Evolutionary conservation across 2,888 invertebrate genomes (phyloP).

Genomic region (Meloe dianella): DNA sequence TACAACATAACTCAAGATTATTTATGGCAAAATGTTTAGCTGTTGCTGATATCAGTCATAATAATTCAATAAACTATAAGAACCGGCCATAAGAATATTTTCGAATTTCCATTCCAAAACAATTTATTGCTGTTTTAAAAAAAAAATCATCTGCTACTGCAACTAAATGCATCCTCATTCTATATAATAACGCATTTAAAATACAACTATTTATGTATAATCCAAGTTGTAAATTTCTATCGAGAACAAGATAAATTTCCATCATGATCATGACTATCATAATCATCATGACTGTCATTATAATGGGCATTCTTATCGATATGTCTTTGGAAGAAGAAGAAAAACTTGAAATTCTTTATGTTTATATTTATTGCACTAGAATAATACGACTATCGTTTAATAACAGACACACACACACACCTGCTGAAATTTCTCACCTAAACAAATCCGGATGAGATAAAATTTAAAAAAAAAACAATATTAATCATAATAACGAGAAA

Average conservation of each 20-base stretch:
- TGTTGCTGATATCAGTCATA: not conserved
- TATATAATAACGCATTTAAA: not conserved
- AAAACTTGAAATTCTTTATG: not conserved
- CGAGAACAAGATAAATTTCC: not conserved
- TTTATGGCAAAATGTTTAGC: not conserved
- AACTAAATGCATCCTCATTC: not conserved
- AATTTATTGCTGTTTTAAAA: too few species aligned
- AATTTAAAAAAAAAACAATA: not conserved
- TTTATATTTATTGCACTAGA: constrained; percentile 6
- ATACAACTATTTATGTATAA: not conserved
- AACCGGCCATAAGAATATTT: not conserved
- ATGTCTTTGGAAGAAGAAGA: not conserved
- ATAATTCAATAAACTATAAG: not conserved
- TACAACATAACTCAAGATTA: constrained; percentile 1
- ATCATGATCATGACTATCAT: constrained; percentile 2
- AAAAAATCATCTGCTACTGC: not conserved
- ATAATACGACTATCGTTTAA: constrained; percentile 7
- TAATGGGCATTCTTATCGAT: not conserved
- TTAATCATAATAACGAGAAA: not conserved
- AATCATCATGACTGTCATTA: constrained; percentile 2
- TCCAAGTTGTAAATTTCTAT: not conserved
- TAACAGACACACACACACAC: too few species aligned
- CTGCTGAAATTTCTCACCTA: constrained; percentile 13
- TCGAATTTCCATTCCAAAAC: too few species aligned
- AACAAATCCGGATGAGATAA: not conserved